Conservation (phyloP, 2,888 invertebrate species). For the Cephus spinipes region DNA sequence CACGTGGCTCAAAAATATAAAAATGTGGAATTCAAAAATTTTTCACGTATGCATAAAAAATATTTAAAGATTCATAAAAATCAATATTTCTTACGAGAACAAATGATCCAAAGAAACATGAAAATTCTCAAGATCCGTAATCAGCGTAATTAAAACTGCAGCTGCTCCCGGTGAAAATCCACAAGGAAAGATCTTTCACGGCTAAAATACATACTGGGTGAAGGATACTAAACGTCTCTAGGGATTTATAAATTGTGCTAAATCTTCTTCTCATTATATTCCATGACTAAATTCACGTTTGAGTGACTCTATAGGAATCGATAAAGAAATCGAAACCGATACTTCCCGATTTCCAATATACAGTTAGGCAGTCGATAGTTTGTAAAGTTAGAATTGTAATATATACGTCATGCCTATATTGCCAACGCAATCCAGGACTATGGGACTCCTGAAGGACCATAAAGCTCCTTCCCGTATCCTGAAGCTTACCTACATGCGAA, state of each 20-base stretch:
- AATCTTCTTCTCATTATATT: not conserved
- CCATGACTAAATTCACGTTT: not conserved
- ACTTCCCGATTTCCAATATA: slow-evolving; percentile 22
- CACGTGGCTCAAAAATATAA: not conserved
- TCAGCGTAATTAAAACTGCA: not conserved
- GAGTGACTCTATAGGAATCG: not conserved
- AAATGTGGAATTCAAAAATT: not conserved
- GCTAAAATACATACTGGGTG: not conserved
- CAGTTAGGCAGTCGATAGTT: not conserved
- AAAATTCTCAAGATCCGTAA: not conserved
- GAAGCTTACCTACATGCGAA: not conserved
- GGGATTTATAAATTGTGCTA: not conserved
- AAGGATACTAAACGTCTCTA: not conserved
- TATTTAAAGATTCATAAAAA: not conserved
- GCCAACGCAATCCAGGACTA: too few species aligned
- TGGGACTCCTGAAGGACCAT: slow-evolving; percentile 30
- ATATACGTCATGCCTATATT: too few species aligned
- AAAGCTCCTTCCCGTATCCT: slow-evolving; percentile 18
- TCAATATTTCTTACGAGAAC: not conserved
- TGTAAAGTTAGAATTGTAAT: not conserved
- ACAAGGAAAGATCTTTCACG: not conserved
- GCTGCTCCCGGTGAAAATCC: not conserved
- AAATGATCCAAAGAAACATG: not conserved
- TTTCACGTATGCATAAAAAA: not conserved
- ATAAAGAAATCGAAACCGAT: slow-evolving; percentile 24